These are phyloP conservation scores for Enteromius argenteus DNA, from an alignment of 2,797 vertebrate genomes.

Conservation along the genomic window DNA sequence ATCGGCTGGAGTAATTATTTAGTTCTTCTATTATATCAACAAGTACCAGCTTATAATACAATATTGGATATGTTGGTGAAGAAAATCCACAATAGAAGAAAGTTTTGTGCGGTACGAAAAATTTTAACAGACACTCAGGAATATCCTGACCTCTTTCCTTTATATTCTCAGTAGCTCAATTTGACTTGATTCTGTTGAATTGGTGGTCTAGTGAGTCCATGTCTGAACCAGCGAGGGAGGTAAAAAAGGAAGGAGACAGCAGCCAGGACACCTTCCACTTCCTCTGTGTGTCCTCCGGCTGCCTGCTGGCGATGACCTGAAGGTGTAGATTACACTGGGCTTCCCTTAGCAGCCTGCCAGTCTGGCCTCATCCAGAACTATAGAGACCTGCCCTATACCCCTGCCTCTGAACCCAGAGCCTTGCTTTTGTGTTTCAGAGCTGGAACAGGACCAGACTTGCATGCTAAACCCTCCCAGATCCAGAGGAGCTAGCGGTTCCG, in stretches of 20 bases:
- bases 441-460: slow-evolving; percentile 58
- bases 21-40: background rate
- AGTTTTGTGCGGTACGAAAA: background rate
- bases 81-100: background rate
- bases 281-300: slow-evolving; percentile 49
- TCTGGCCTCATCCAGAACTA: slow-evolving; percentile 33
- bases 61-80: background rate
- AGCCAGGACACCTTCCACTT: slow-evolving; percentile 47
- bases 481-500: slow-evolving; percentile 38
- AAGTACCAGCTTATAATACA: background rate
- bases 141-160: background rate
- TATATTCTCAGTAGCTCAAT: slow-evolving; percentile 1
- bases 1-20: background rate
- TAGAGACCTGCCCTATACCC: slow-evolving; percentile 47
- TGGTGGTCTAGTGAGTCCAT: slow-evolving; percentile 17
- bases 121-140: background rate
- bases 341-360: slow-evolving; percentile 68
- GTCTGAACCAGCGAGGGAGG: slow-evolving; percentile 2
- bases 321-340: slow-evolving; percentile 73
- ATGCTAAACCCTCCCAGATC: slow-evolving; percentile 51
- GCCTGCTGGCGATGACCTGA: slow-evolving; percentile 55
- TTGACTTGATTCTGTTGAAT: slow-evolving; percentile 35
- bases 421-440: slow-evolving; percentile 38
- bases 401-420: slow-evolving; percentile 33
- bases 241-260: slow-evolving; percentile 13